Percentiles rank a stretch among this genome's conserved stretches.
Evolutionary conservation across 1,140 invertebrate species (phyloP).

Genomic region (Bombyx mandarina): DNA sequence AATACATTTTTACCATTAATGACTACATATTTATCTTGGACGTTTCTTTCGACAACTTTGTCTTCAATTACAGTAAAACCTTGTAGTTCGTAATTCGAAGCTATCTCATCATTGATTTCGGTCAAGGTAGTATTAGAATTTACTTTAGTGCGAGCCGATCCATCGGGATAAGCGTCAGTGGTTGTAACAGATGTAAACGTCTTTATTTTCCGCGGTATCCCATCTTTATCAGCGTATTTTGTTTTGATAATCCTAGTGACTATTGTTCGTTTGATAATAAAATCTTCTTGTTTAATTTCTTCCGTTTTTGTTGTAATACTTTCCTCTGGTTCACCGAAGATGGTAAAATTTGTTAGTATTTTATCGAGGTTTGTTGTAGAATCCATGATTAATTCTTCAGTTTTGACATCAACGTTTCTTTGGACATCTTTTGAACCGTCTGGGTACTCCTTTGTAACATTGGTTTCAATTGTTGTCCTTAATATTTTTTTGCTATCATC

Average conservation of each 20-base stretch:
- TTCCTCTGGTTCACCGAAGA: conserved; percentile 48
- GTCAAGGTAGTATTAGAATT: conserved; percentile 43
- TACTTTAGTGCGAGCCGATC: conserved; percentile 52
- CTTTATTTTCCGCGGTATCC: conserved; percentile 52
- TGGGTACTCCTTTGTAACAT: conserved; percentile 54
- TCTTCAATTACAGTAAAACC: conserved; percentile 48
- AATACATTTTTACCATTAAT: conserved; percentile 48
- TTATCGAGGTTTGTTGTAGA: conserved; percentile 44
- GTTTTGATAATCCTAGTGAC: conserved; percentile 50
- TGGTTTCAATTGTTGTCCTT: conserved; percentile 62
- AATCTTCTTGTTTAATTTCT: conserved; percentile 40
- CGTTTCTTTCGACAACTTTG: conserved; percentile 40
- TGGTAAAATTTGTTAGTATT: conserved; percentile 32
- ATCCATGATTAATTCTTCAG: conserved; percentile 45
- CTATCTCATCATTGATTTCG: conserved; percentile 34
- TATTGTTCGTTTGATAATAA: conserved; percentile 46
- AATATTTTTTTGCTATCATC: conserved; percentile 50
- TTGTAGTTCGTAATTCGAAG: conserved; percentile 36
- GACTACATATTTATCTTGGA: conserved; percentile 36
- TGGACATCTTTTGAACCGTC: conserved; percentile 57
- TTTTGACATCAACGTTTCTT: conserved; percentile 63
- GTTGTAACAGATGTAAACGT: conserved; percentile 51
- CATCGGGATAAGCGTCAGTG: conserved; percentile 63
- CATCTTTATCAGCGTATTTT: conserved; percentile 46
- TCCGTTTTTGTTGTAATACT: conserved; percentile 39